Percentiles rank a stretch among this genome's conserved stretches.
phyloP scores from a whole-genome alignment of 2,888 invertebrate species.

The Orchesella flavescens region DNA sequence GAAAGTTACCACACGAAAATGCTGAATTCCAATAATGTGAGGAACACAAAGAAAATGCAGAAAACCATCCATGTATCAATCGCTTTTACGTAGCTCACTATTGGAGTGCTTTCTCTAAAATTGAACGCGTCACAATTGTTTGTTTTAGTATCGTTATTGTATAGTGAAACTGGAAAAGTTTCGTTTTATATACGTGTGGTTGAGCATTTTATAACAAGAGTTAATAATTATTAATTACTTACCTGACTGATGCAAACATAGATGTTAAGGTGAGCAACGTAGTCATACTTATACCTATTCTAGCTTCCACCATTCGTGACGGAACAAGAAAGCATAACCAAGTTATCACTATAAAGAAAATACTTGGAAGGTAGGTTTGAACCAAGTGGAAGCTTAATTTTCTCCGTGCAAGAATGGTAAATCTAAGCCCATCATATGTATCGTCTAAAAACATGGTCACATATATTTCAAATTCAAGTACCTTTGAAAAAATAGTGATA shows the following conservation, averaged over 20 bases:
- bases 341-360: conserved; percentile 70
- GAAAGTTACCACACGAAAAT: conserved; percentile 53
- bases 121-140: too few species aligned
- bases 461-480: too few species aligned
- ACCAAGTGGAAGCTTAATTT: conserved; percentile 69
- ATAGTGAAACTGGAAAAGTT: too few species aligned
- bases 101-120: conserved; percentile 67
- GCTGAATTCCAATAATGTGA: conserved; percentile 63
- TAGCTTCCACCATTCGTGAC: conserved; percentile 66
- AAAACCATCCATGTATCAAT: conserved; percentile 67
- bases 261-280: conserved; percentile 68
- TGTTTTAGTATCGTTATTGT: background rate
- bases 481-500: too few species aligned
- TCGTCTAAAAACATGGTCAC: conserved; percentile 32
- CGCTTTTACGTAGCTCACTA: conserved; percentile 67
- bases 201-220: too few species aligned
- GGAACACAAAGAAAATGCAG: conserved; percentile 69
- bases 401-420: conserved; percentile 50
- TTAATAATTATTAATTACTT: background rate
- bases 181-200: too few species aligned
- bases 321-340: conserved; percentile 69
- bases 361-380: conserved; percentile 67
- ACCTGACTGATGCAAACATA: conserved; percentile 70
- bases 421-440: conserved; percentile 53
- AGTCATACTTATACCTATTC: conserved; percentile 70